phyloP scores from a whole-genome alignment of 2,113 vertebrate genomes.

The Acrocephalus kingi region DNA sequence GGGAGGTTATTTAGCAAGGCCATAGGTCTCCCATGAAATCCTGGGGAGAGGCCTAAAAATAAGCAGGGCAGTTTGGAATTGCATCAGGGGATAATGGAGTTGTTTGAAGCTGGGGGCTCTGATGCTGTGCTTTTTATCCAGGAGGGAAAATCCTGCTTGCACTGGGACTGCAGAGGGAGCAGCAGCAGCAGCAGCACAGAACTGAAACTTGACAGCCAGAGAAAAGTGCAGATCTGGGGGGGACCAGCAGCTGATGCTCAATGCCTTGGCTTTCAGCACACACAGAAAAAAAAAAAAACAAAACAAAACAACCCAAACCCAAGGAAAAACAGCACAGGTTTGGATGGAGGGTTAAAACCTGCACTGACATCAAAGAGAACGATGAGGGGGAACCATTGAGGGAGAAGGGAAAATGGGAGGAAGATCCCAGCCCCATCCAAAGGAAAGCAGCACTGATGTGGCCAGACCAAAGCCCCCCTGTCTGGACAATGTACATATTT shows the following conservation, averaged over 20 bases:
- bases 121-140: not conserved
- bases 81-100: not conserved
- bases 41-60: not conserved
- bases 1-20: not conserved
- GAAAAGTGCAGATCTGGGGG: not conserved
- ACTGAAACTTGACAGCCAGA: not conserved
- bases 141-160: not conserved
- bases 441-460: not conserved
- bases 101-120: not conserved
- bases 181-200: not conserved
- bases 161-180: not conserved
- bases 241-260: not conserved
- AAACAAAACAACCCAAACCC: too few species aligned
- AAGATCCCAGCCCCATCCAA: not conserved
- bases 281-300: too few species aligned
- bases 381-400: rapidly evolving
- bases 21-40: not conserved
- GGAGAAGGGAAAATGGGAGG: not conserved
- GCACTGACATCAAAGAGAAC: not conserved
- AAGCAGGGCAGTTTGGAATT: not conserved
- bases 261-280: not conserved
- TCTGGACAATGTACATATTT: not conserved
- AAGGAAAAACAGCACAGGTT: not conserved
- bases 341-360: not conserved
- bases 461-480: not conserved